Percentiles rank a stretch among this genome's conserved stretches.
phyloP scores from a whole-genome alignment of 2,113 vertebrate genomes.

The Natator depressus region DNA sequence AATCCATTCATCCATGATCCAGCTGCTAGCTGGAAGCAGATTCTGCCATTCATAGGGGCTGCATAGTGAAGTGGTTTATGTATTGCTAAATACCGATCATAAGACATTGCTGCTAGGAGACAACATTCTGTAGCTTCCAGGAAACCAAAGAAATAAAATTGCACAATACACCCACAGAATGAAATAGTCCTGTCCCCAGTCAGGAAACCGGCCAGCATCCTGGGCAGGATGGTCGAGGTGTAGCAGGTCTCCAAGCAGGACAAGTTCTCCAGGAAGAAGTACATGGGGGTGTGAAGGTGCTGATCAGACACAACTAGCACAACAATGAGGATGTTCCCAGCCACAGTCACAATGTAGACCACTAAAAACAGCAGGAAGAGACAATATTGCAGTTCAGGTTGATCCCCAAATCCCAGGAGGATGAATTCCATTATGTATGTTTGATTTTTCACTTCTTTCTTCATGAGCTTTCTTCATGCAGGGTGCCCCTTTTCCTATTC shows the following conservation, averaged over 20 bases:
- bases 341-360: constrained; percentile 56
- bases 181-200: not conserved
- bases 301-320: not conserved
- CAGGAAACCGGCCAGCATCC: not conserved
- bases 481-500: no score
- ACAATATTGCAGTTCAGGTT: constrained; percentile 19
- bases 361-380: constrained; percentile 52
- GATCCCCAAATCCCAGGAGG: constrained; percentile 43
- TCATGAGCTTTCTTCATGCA: not conserved
- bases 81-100: not conserved
- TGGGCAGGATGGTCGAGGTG: not conserved
- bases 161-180: not conserved
- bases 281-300: constrained; percentile 14
- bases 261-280: constrained; percentile 4
- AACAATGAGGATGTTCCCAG: constrained; percentile 48
- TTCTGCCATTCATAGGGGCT: not conserved
- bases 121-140: not conserved
- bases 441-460: not conserved
- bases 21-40: not conserved
- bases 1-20: not conserved
- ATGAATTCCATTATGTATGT: not conserved
- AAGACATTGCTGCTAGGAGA: not conserved
- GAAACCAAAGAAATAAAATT: not conserved
- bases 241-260: not conserved
- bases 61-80: not conserved